Percentiles rank a stretch among this genome's conserved stretches.
Conservation (phyloP, 2,888 invertebrate species). For the Andrena minutula region DNA sequence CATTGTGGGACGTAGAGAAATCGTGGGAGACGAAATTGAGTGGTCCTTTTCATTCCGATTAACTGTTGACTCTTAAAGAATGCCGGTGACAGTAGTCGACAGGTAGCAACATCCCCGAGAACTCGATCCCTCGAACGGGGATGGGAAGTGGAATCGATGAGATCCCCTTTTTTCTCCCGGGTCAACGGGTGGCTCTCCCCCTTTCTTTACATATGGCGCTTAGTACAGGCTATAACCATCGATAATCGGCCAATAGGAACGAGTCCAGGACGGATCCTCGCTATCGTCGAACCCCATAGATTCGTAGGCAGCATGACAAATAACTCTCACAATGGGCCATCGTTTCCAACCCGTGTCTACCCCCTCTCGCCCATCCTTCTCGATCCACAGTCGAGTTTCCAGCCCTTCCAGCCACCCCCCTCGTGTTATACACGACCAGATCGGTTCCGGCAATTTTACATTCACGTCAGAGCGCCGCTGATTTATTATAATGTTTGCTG, state of each 20-base stretch:
- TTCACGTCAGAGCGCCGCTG: conserved; percentile 79
- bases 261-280: conserved; percentile 70
- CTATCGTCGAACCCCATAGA: conserved; percentile 76
- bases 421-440: conserved; percentile 81
- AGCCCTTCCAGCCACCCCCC: conserved; percentile 55
- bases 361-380: conserved; percentile 19
- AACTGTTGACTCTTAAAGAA: conserved; percentile 1
- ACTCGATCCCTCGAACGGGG: background rate
- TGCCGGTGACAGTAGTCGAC: conserved; percentile 20
- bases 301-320: conserved; percentile 83
- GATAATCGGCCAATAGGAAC: conserved; percentile 81
- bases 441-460: conserved; percentile 84
- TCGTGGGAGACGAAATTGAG: background rate
- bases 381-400: conserved; percentile 57
- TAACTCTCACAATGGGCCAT: conserved; percentile 82
- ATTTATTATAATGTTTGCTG: conserved; percentile 81
- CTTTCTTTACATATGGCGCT: conserved; percentile 74
- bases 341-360: conserved; percentile 66
- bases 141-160: conserved; percentile 21
- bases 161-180: conserved; percentile 11
- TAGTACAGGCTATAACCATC: conserved; percentile 79
- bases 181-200: conserved; percentile 20
- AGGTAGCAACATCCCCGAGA: conserved; percentile 8
- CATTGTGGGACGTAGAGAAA: background rate
- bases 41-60: background rate